Percentiles rank a stretch among this genome's conserved stretches.
Evolutionary conservation across 2,797 vertebrate species (phyloP).

Genomic region (Poeciliopsis presidionis): DNA sequence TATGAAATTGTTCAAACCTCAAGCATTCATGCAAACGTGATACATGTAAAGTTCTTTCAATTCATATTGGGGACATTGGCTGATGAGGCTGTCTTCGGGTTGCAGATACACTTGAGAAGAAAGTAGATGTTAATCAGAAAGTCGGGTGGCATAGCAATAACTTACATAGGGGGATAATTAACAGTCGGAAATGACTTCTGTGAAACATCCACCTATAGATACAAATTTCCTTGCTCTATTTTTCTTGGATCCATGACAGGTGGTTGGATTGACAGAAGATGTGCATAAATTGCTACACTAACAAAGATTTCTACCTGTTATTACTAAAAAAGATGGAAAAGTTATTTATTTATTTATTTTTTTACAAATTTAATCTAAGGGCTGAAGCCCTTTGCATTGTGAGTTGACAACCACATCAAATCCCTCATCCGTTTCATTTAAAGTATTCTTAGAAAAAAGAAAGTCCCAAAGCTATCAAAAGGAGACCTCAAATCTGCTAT

Average conservation of each 20-base stretch:
- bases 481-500: conserved; percentile 32
- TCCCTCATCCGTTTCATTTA: background rate
- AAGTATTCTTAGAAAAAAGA: conserved; percentile 32
- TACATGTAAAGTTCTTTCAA: background rate
- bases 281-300: background rate
- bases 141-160: conserved; percentile 9
- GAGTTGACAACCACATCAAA: background rate
- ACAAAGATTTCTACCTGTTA: background rate
- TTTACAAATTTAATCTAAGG: background rate
- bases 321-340: background rate
- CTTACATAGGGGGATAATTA: conserved; percentile 9
- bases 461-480: conserved; percentile 36
- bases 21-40: background rate
- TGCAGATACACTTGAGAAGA: conserved; percentile 11
- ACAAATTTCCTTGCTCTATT: background rate
- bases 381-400: background rate
- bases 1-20: background rate
- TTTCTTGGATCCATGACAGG: background rate
- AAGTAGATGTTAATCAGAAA: conserved; percentile 19
- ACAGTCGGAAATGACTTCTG: conserved; percentile 3
- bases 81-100: conserved; percentile 2
- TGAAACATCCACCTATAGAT: background rate
- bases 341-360: background rate
- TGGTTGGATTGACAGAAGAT: background rate
- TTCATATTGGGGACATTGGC: conserved; percentile 6